phyloP scores from a whole-genome alignment of 2,888 invertebrate genomes.

The Elgonia sp. region DNA sequence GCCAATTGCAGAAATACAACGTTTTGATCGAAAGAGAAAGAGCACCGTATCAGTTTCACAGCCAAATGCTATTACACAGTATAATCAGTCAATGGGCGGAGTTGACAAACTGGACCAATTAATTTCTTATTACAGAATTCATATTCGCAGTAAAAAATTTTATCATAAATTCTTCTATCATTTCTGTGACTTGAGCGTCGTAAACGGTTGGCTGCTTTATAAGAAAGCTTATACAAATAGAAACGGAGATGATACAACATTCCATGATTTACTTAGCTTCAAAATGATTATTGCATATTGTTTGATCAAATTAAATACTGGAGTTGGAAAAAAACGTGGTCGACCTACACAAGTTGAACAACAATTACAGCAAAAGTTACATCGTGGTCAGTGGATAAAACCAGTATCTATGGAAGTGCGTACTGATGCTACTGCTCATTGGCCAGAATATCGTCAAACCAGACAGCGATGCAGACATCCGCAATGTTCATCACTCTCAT shows the following conservation, averaged over 20 bases:
- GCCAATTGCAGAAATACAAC: constrained; percentile 30
- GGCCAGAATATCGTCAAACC: constrained; percentile 37
- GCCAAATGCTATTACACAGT: constrained; percentile 52
- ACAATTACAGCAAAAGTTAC: constrained; percentile 38
- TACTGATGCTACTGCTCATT: constrained; percentile 29
- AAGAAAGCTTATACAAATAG: neutral
- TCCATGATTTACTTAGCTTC: constrained; percentile 43
- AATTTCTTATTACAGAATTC: constrained; percentile 50
- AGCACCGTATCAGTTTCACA: constrained; percentile 22
- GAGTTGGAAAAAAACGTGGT: constrained; percentile 40
- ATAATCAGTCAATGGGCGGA: constrained; percentile 48
- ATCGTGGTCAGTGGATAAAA: constrained; percentile 43
- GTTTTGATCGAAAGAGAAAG: constrained; percentile 38
- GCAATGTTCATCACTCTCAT: constrained; percentile 40
- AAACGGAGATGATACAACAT: constrained; percentile 28
- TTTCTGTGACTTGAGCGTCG: constrained; percentile 46
- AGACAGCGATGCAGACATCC: constrained; percentile 39
- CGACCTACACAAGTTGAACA: constrained; percentile 41
- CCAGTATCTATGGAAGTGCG: constrained; percentile 44
- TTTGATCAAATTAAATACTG: constrained; percentile 40
- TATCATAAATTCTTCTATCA: constrained; percentile 49
- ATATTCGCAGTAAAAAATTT: constrained; percentile 48
- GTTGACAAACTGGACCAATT: constrained; percentile 45
- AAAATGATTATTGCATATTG: constrained; percentile 43
- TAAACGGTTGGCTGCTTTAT: no score